Base-by-base conservation (phyloP, 2,888 invertebrate species). In the Piscicola geometra region DNA sequence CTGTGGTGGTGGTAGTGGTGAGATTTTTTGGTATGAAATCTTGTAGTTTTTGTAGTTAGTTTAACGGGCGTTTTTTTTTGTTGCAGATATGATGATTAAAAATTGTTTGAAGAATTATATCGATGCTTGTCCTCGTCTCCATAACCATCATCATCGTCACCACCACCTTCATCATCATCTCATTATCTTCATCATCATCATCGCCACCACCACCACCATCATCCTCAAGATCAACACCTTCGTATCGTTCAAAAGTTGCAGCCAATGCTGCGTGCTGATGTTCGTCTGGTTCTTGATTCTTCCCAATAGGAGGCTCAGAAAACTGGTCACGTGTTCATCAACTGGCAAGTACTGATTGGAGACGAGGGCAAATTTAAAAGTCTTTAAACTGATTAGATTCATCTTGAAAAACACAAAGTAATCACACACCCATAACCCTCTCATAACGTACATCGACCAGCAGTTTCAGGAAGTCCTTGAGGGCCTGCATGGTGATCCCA, bases 1-100 rank as follows among this genome's bases (percentile, higher is more conserved):
- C 79, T 79, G 73, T 2, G 25, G 73, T 5, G 2, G 35, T 1
- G 60, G 41, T 41, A 15, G 5, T 41, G 41, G 5, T 9, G 9
- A 9, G 41, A 41, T 41, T 5, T 15, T 9, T 9, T 5, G 41
- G 41, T 41, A 5, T 41, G 5, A 15, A 9, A n/a, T n/a, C n/a
- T n/a, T n/a, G n/a, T n/a, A n/a, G n/a, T n/a, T n/a, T n/a, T n/a
- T n/a, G n/a, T n/a, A n/a, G n/a, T n/a, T n/a, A n/a, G n/a, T n/a
- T n/a, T n/a, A n/a, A n/a, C n/a, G n/a, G n/a, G n/a, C n/a, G n/a
- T n/a, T n/a, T n/a, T n/a, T n/a, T n/a, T n/a, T n/a, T n/a, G n/a
- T n/a, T n/a, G n/a, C n/a, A n/a, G n/a, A n/a, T n/a, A n/a, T n/a
- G n/a, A n/a, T n/a, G n/a, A n/a, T n/a, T n/a, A 47, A 47, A 47